Conservation (phyloP, 2,113 vertebrate species). For the Myiagra hebetior region DNA sequence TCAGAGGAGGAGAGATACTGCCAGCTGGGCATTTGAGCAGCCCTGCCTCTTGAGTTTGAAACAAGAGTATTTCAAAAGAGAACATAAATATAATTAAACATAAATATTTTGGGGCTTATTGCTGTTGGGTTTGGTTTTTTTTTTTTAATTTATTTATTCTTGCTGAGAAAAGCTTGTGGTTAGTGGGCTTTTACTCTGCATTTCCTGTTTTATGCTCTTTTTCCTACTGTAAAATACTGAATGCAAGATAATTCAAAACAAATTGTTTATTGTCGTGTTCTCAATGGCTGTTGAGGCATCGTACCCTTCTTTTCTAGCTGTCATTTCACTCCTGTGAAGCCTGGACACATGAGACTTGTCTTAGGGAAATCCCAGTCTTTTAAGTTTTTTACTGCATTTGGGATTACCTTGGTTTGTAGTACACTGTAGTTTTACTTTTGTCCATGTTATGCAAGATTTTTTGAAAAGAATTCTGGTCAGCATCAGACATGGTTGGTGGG, state of each 20-base stretch:
- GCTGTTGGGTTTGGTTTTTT: neutral
- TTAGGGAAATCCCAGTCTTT: neutral
- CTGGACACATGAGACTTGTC: neutral
- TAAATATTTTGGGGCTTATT: neutral
- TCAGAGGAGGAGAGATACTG: conserved; percentile 12
- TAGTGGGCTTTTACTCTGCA: conserved; percentile 40
- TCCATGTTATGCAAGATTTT: neutral
- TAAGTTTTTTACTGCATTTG: neutral
- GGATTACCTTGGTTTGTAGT: neutral
- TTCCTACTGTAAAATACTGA: conserved; percentile 42
- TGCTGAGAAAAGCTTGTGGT: conserved; percentile 36
- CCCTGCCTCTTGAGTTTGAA: neutral
- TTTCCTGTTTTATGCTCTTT: conserved; percentile 49
- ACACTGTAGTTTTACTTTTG: neutral
- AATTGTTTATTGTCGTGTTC: neutral
- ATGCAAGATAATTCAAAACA: neutral
- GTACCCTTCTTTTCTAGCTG: neutral
- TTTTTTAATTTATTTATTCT: neutral
- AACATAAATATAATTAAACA: neutral
- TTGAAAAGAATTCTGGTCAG: neutral
- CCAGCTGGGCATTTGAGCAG: conserved; percentile 18
- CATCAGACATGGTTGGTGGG: neutral
- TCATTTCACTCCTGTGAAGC: neutral
- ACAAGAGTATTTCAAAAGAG: neutral
- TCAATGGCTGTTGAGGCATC: neutral